These are phyloP conservation scores for Acrobasis repandana DNA, from an alignment of 2,888 invertebrate species.

Conservation along the genomic window DNA sequence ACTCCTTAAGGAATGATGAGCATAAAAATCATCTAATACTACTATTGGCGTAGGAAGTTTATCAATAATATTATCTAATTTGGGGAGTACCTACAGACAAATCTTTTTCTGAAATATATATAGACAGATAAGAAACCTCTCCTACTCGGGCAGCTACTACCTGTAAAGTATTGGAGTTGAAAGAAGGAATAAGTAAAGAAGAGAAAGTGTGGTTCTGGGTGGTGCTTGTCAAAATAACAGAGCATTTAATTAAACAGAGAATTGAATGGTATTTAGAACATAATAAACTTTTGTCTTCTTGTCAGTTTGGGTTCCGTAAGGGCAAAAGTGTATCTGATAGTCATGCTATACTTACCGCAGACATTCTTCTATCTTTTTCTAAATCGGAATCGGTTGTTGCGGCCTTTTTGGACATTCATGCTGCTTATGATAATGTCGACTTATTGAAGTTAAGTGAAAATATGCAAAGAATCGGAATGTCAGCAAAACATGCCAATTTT, in stretches of 20 bases:
- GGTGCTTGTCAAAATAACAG: neutral
- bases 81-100: too few species aligned
- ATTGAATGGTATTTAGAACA: neutral
- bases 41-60: too few species aligned
- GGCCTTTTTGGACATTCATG: too few species aligned
- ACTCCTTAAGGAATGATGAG: too few species aligned
- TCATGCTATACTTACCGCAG: slow-evolving; percentile 4
- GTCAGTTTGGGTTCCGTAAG: neutral
- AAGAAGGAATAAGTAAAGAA: too few species aligned
- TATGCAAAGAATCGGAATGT: neutral
- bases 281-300: slow-evolving; percentile 2
- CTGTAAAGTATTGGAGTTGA: neutral
- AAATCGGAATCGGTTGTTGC: too few species aligned
- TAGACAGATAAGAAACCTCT: too few species aligned
- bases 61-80: too few species aligned
- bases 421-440: too few species aligned
- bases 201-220: neutral
- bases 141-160: too few species aligned
- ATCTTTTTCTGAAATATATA: too few species aligned
- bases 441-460: neutral
- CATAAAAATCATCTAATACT: too few species aligned
- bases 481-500: neutral
- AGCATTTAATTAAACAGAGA: neutral
- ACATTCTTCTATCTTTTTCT: neutral
- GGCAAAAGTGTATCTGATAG: neutral